phyloP scores from a whole-genome alignment of 2,797 vertebrate genomes.

The Dryobates pubescens region DNA sequence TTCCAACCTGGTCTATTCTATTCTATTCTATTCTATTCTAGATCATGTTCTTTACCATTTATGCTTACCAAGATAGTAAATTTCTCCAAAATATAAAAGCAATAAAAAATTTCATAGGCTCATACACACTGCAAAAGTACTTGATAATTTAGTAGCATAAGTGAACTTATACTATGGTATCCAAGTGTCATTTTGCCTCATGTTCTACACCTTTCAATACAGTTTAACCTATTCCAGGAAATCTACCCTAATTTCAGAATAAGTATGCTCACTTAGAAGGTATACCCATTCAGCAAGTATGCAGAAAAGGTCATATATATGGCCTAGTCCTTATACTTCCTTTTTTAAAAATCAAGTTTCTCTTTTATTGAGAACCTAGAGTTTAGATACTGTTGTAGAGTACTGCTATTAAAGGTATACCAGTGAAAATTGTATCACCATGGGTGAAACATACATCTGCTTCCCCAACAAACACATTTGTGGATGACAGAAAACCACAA shows the following conservation, averaged over 20 bases:
- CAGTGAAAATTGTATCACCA: neutral
- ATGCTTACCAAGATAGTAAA: neutral
- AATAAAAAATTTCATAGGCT: neutral
- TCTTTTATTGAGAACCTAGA: neutral
- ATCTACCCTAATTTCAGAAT: neutral
- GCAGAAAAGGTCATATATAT: neutral
- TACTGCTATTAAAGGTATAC: neutral
- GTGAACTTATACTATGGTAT: neutral
- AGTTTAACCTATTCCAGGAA: neutral
- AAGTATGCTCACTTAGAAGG: neutral
- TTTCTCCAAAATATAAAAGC: neutral
- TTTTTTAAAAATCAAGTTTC: neutral
- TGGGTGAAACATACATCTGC: neutral
- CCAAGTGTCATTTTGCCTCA: neutral
- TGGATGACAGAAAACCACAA: slow-evolving; percentile 4
- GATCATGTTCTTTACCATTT: neutral
- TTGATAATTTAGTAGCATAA: neutral
- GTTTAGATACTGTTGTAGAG: neutral
- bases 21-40: no score
- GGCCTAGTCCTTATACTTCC: neutral
- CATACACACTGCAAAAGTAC: neutral
- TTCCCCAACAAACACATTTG: slow-evolving; percentile 21
- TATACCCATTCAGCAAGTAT: neutral
- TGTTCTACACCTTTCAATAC: neutral
- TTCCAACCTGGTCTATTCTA: no score